A percentile compares a stretch with the other conserved stretches of the same genome.
Evolutionary conservation across 2,888 invertebrate genomes (phyloP).

Genomic region (Drosophila fungiperda): DNA sequence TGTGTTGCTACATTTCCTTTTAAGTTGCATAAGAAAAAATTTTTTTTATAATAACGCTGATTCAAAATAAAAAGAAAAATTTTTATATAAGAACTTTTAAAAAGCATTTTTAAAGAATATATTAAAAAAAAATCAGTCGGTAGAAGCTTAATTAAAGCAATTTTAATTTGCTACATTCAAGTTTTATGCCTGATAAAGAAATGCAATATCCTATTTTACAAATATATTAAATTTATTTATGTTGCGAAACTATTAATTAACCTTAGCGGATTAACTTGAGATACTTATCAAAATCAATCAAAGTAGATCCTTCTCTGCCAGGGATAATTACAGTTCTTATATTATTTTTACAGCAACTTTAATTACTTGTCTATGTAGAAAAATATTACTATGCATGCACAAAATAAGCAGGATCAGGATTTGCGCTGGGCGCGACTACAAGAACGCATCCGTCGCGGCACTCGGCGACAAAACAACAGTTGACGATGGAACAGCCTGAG

Average conservation of each 20-base stretch:
- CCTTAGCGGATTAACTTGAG: conserved; percentile 17
- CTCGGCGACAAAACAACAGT: conserved; percentile 60
- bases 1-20: conserved; percentile 23
- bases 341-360: conserved; percentile 40
- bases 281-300: conserved; percentile 16
- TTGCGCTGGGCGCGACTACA: conserved; percentile 37
- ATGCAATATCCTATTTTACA: conserved; percentile 35
- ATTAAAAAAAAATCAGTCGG: not conserved
- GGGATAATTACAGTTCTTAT: conserved; percentile 24
- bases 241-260: conserved; percentile 32
- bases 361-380: conserved; percentile 67
- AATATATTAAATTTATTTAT: conserved; percentile 68
- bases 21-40: conserved; percentile 34
- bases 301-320: conserved; percentile 16
- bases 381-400: conserved; percentile 68
- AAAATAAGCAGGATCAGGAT: conserved; percentile 31
- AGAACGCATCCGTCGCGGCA: conserved; percentile 19
- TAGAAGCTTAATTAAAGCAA: not conserved
- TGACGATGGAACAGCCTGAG: conserved; percentile 67
- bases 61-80: conserved; percentile 56
- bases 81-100: conserved; percentile 58
- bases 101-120: conserved; percentile 9
- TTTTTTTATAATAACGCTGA: conserved; percentile 54
- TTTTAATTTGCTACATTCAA: not conserved
- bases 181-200: not conserved